These are phyloP conservation scores for Scaptomyza hsui DNA, from an alignment of 1,140 invertebrate species.

Conservation along the genomic window DNA sequence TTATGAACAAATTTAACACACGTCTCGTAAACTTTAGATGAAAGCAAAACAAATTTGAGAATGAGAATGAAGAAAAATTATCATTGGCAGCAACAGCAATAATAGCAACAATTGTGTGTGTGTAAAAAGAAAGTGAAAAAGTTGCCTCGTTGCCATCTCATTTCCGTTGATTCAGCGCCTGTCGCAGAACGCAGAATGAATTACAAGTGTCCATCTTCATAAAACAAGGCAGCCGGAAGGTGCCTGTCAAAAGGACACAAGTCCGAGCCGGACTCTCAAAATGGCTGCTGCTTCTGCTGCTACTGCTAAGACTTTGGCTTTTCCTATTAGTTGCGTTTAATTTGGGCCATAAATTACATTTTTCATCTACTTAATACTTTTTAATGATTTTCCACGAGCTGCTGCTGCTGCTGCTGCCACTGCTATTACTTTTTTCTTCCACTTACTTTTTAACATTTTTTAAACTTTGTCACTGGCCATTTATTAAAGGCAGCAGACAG, in stretches of 20 bases:
- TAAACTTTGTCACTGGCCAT: conserved; percentile 41
- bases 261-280: not conserved
- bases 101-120: conserved; percentile 36
- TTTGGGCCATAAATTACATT: conserved; percentile 78
- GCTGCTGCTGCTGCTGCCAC: conserved; percentile 9
- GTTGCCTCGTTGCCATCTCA: conserved; percentile 57
- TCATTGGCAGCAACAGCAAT: conserved; percentile 29
- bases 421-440: conserved; percentile 12
- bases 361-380: conserved; percentile 75
- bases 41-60: conserved; percentile 36
- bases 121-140: conserved; percentile 27
- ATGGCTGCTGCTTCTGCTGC: not conserved
- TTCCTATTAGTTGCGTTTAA: conserved; percentile 80
- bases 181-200: conserved; percentile 74
- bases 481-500: conserved; percentile 8
- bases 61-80: conserved; percentile 67
- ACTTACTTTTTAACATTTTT: conserved; percentile 22
- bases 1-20: conserved; percentile 29
- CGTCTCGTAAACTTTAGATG: conserved; percentile 14
- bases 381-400: conserved; percentile 65
- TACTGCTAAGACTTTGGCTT: conserved; percentile 44
- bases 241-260: conserved; percentile 74
- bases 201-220: conserved; percentile 81
- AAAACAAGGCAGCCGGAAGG: conserved; percentile 75
- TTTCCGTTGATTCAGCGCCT: conserved; percentile 69